A percentile compares a stretch with the other conserved stretches of the same genome.
Evolutionary conservation across 2,113 vertebrate genomes (phyloP).

Genomic region (Embiotoca jacksoni): DNA sequence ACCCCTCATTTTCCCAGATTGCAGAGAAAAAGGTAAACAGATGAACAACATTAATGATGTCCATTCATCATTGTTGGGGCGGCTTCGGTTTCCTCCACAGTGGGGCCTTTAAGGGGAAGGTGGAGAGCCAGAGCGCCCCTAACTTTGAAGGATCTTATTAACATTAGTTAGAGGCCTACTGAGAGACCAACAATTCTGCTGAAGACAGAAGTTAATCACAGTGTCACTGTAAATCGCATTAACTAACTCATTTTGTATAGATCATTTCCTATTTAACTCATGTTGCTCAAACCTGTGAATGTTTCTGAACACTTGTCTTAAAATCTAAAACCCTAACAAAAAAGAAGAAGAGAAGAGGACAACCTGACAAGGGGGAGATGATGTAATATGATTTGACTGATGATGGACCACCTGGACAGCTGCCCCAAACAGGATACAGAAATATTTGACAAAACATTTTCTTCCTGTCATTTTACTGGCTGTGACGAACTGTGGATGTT

Average conservation of each 20-base stretch:
- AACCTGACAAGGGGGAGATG: constrained; percentile 26
- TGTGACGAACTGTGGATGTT: constrained; percentile 41
- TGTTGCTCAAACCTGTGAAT: background rate
- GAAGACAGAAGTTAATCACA: constrained; percentile 39
- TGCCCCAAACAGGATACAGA: constrained; percentile 74
- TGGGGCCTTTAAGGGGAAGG: constrained; percentile 70
- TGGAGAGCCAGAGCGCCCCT: constrained; percentile 38
- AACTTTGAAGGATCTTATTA: constrained; percentile 71
- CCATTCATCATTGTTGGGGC: constrained; percentile 81
- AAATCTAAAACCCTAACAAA: too few species aligned
- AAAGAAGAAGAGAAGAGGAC: too few species aligned
- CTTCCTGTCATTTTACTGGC: constrained; percentile 79
- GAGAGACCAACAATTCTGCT: constrained; percentile 37
- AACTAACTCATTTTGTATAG: constrained; percentile 1
- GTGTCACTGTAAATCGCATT: constrained; percentile 5
- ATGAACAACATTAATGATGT: constrained; percentile 84
- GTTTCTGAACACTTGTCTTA: background rate
- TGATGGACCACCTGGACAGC: constrained; percentile 76
- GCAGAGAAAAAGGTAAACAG: constrained; percentile 80
- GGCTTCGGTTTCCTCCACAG: constrained; percentile 70
- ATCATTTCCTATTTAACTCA: constrained; percentile 6
- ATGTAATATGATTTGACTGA: constrained; percentile 55
- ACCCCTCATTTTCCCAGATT: constrained; percentile 80
- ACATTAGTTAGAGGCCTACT: constrained; percentile 49
- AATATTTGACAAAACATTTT: constrained; percentile 59